Conservation (phyloP, 2,888 invertebrate genomes). For the Noctua pronuba region DNA sequence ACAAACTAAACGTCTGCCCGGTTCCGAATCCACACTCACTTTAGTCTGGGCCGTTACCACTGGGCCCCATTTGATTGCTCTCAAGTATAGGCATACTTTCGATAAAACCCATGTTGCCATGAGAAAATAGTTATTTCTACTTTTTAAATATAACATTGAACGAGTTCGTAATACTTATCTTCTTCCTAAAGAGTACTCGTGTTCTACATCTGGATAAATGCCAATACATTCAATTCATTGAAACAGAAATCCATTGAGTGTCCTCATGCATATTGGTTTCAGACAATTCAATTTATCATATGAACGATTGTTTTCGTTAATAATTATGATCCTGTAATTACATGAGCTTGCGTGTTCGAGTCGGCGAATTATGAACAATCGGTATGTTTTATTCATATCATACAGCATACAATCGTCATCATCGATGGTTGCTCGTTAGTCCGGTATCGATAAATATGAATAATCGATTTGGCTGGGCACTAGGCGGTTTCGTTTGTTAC, state of each 20-base stretch:
- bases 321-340: conserved; percentile 52
- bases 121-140: background rate
- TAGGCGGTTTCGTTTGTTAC: conserved; percentile 46
- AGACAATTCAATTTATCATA: conserved; percentile 32
- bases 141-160: background rate
- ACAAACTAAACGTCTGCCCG: background rate
- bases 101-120: background rate
- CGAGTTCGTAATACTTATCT: background rate
- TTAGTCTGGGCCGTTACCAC: background rate
- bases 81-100: background rate
- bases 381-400: conserved; percentile 71
- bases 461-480: conserved; percentile 62
- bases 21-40: background rate
- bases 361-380: conserved; percentile 61
- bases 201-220: conserved; percentile 21
- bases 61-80: background rate
- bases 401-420: conserved; percentile 56
- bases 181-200: background rate
- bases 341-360: conserved; percentile 39
- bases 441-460: conserved; percentile 58
- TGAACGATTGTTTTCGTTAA: conserved; percentile 46
- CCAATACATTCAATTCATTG: conserved; percentile 13
- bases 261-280: conserved; percentile 40
- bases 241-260: conserved; percentile 12
- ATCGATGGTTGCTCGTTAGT: conserved; percentile 65